phyloP scores from a whole-genome alignment of 2,888 invertebrate species.

The Choristoneura rosaceana region DNA sequence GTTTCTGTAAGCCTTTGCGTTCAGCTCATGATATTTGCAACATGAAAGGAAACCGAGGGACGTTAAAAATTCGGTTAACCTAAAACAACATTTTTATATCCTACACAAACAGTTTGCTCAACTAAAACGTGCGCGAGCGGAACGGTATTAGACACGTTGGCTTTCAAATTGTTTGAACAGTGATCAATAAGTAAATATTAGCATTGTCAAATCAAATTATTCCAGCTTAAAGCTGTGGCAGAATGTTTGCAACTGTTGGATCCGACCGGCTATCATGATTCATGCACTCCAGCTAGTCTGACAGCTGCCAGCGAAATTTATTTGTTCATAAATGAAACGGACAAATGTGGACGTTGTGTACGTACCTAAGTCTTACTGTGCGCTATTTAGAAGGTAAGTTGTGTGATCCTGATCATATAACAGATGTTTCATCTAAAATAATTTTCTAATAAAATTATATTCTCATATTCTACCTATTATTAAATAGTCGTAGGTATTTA shows the following conservation, averaged over 20 bases:
- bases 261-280: conserved; percentile 17
- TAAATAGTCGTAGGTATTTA: too few species aligned
- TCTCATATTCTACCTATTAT: too few species aligned
- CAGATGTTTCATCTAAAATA: not conserved
- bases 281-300: conserved; percentile 12
- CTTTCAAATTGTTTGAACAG: conserved; percentile 6
- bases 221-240: not conserved
- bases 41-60: conserved; percentile 18
- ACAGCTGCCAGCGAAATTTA: conserved; percentile 7
- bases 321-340: conserved; percentile 15
- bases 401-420: too few species aligned
- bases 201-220: conserved; percentile 6
- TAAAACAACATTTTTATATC: conserved; percentile 36
- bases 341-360: not conserved
- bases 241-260: conserved; percentile 4
- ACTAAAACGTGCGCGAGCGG: conserved; percentile 18
- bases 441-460: not conserved
- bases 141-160: conserved; percentile 10
- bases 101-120: conserved; percentile 28
- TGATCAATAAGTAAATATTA: conserved; percentile 6
- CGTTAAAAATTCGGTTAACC: conserved; percentile 30
- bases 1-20: conserved; percentile 21
- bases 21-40: conserved; percentile 21
- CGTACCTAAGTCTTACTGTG: not conserved
- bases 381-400: not conserved